Evolutionary conservation across 2,797 vertebrate species (phyloP).

Genomic region (Spinus pinus): DNA sequence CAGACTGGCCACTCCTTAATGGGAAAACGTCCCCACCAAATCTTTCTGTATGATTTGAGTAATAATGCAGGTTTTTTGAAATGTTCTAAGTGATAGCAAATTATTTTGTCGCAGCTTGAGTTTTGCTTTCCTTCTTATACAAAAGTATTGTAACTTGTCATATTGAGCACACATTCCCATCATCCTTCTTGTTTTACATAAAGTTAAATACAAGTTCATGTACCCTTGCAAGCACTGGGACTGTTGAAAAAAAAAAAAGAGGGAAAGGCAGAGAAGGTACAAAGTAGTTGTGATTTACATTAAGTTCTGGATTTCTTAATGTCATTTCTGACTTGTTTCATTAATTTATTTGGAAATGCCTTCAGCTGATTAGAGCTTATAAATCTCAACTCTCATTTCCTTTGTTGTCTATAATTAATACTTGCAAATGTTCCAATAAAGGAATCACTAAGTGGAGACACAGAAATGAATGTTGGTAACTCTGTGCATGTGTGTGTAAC

Average conservation of each 20-base stretch:
- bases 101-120: neutral
- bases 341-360: constrained; percentile 53
- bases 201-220: neutral
- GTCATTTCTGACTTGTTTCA: neutral
- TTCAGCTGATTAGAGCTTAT: constrained; percentile 20
- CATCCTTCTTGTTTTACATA: neutral
- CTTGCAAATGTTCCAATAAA: constrained; percentile 22
- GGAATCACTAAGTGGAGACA: neutral
- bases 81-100: neutral
- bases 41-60: neutral
- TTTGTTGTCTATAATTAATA: constrained; percentile 8
- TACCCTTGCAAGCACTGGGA: neutral
- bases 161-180: neutral
- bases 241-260: neutral
- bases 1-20: neutral
- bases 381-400: neutral
- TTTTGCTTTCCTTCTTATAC: neutral
- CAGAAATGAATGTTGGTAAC: neutral
- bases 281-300: neutral
- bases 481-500: neutral
- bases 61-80: neutral
- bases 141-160: neutral
- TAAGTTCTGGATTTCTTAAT: neutral
- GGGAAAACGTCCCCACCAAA: neutral
- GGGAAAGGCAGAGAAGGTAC: neutral